phyloP scores from a whole-genome alignment of 1,140 invertebrate genomes.

The Aethina tumida region DNA sequence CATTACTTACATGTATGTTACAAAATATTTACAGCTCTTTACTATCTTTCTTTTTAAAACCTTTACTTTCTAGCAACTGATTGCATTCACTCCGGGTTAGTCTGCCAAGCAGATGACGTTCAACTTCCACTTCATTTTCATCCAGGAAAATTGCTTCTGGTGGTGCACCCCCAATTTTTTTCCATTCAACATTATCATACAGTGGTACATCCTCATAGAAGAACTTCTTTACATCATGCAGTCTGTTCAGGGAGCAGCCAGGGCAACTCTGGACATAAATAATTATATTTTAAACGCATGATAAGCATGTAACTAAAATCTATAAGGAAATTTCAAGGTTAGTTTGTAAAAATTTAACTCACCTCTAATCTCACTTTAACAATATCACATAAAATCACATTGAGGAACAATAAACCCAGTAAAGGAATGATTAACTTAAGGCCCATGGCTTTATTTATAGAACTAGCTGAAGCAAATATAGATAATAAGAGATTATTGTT shows the following conservation, averaged over 20 bases:
- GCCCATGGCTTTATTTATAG: too few relatives aligned
- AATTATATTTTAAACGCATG: too few relatives aligned
- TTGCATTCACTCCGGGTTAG: constrained; percentile 58
- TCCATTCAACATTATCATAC: constrained; percentile 56
- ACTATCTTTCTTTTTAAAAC: constrained; percentile 38
- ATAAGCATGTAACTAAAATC: too few relatives aligned
- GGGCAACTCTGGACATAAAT: constrained; percentile 69
- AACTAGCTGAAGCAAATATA: too few relatives aligned
- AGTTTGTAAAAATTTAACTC: too few relatives aligned
- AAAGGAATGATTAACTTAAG: too few relatives aligned
- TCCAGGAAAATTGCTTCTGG: constrained; percentile 58
- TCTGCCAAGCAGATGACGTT: constrained; percentile 48
- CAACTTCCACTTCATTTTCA: constrained; percentile 47
- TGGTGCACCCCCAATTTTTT: constrained; percentile 54
- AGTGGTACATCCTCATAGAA: constrained; percentile 62
- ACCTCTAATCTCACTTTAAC: too few relatives aligned
- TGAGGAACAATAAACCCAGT: too few relatives aligned
- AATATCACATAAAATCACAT: too few relatives aligned
- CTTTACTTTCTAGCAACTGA: constrained; percentile 48
- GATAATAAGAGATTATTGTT: too few relatives aligned
- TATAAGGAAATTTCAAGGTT: too few relatives aligned
- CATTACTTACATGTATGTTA: too few relatives aligned
- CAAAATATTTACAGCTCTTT: constrained; percentile 15
- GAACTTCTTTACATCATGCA: constrained; percentile 65
- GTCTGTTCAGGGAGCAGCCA: constrained; percentile 62